Base-by-base conservation (phyloP, 2,113 vertebrate genomes). In the Nerophis ophidion region DNA sequence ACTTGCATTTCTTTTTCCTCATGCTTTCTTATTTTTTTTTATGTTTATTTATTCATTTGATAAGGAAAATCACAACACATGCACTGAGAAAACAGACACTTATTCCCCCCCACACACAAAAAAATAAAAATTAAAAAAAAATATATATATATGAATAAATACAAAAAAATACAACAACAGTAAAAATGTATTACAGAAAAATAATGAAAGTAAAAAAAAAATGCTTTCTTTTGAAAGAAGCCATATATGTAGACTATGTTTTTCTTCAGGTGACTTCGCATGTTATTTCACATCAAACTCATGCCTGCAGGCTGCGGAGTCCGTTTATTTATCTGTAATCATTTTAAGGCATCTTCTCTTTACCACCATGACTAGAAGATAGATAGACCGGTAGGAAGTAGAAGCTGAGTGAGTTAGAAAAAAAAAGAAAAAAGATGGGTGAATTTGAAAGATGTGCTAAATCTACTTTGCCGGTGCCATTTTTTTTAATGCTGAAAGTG, bases 251-350 rank as follows among this genome's bases (percentile, higher is more conserved):
- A 12, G 10, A 9, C 38, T 40, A 7, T 8, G 8, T 40, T 9
- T 8, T 8, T 40, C 26, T 26, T 26, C 26, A 2, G 26, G 36
- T 38, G 6, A 44, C 4, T 12, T 44, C 11, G 10, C 86, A 88
- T 86, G 75, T 86, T 61, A 77, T 77, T 81, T 79, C 75, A 79
- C 72, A 76, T 78, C 76, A 69, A 42, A 75, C 74, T 72, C 69
- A 9, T 72, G 75, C 84, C 89, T 83, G 17, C 79, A 58, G 56
- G 67, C 80, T 85, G 77, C 77, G 1, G 51, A 60, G 77, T 72
- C 79, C 65, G 61, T 83, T 88, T 86, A 86, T 84, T 84, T 83
- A 82, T 72, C 66, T 79, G 60, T 81, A 83, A 87, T 88, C 82
- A 79, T 83, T 87, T 79, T 68, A 80, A 85, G 72, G 70, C 71